Percentiles rank a stretch among this genome's conserved stretches.
Conservation (phyloP, 2,113 vertebrate genomes). For the Cynopterus brachyotis region DNA sequence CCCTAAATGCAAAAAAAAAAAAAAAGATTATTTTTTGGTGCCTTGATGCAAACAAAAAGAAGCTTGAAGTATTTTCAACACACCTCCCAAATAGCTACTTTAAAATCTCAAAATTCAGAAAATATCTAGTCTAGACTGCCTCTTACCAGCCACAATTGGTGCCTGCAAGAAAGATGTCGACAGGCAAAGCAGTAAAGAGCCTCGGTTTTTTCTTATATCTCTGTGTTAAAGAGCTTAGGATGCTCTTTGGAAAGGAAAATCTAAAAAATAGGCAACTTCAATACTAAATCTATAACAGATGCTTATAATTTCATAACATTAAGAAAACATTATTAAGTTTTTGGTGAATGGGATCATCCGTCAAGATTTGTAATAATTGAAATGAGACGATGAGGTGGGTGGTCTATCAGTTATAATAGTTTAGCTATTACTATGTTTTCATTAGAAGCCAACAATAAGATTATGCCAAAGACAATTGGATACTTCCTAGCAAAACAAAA, state of each 20-base stretch:
- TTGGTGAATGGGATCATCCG: background rate
- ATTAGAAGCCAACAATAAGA: constrained; percentile 9
- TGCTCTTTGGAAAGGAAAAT: constrained; percentile 21
- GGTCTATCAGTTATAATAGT: background rate
- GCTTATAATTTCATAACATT: background rate
- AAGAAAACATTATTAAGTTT: constrained; percentile 29
- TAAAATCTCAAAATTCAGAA: background rate
- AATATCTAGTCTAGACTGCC: background rate
- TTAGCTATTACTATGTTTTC: constrained; percentile 22
- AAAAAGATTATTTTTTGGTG: background rate
- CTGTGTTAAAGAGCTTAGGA: background rate
- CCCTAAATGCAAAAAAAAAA: background rate
- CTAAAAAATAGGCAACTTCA: constrained; percentile 7
- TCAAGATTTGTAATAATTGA: background rate
- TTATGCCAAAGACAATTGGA: constrained; percentile 22
- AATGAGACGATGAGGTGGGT: background rate
- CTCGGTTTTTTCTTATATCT: background rate
- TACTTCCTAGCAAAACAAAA: constrained; percentile 13
- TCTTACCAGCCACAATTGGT: background rate
- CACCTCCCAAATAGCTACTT: background rate
- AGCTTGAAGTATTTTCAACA: constrained; percentile 7
- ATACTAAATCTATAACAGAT: constrained; percentile 26
- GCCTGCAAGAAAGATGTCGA: background rate
- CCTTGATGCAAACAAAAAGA: constrained; percentile 7
- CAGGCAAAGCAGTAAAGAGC: background rate